A percentile compares a stretch with the other conserved stretches of the same genome.
phyloP scores from a whole-genome alignment of 2,888 invertebrate species.

The Agyllia agylla region DNA sequence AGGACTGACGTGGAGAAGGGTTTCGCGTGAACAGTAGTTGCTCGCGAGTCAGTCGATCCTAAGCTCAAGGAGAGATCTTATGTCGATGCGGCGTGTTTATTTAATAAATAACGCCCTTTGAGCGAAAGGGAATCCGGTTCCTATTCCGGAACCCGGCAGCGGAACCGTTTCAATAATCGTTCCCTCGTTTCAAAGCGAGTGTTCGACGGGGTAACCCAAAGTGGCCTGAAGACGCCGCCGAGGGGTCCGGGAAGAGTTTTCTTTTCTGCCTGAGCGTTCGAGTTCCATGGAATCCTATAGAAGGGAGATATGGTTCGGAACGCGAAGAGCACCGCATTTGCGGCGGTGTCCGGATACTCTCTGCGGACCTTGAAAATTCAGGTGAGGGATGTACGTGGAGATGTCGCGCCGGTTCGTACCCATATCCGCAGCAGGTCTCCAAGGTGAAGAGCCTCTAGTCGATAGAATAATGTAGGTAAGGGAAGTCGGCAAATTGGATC shows the following conservation, averaged over 20 bases:
- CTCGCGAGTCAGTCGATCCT: slow-evolving; percentile 91
- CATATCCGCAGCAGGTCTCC: slow-evolving; percentile 96
- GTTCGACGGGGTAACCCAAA: slow-evolving; percentile 79
- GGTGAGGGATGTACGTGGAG: slow-evolving; percentile 83
- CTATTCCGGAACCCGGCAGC: slow-evolving; percentile 91
- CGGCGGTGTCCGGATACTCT: slow-evolving; percentile 82
- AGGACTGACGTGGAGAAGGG: slow-evolving; percentile 89
- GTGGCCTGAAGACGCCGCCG: slow-evolving; percentile 24
- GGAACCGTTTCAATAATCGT: slow-evolving; percentile 88
- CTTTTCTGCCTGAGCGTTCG: slow-evolving; percentile 88
- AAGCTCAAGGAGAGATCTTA: slow-evolving; percentile 86
- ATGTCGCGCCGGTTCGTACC: slow-evolving; percentile 90
- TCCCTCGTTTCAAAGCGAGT: slow-evolving; percentile 81
- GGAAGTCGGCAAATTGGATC: slow-evolving; percentile 94
- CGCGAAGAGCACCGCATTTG: slow-evolving; percentile 83
- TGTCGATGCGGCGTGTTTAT: slow-evolving; percentile 83
- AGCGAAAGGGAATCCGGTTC: slow-evolving; percentile 91
- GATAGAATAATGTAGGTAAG: slow-evolving; percentile 93
- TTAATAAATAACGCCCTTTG: slow-evolving; percentile 83
- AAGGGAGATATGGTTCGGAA: slow-evolving; percentile 89
- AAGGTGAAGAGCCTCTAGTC: slow-evolving; percentile 94
- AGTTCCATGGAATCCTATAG: slow-evolving; percentile 87
- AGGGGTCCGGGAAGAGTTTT: slow-evolving; percentile 88
- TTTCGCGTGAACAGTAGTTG: slow-evolving; percentile 87
- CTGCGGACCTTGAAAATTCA: slow-evolving; percentile 84